Percentiles rank a stretch among this genome's conserved stretches.
These are phyloP conservation scores for Rhinolophus ferrumequinum DNA, from an alignment of 2,113 vertebrate genomes.

Conservation along the genomic window DNA sequence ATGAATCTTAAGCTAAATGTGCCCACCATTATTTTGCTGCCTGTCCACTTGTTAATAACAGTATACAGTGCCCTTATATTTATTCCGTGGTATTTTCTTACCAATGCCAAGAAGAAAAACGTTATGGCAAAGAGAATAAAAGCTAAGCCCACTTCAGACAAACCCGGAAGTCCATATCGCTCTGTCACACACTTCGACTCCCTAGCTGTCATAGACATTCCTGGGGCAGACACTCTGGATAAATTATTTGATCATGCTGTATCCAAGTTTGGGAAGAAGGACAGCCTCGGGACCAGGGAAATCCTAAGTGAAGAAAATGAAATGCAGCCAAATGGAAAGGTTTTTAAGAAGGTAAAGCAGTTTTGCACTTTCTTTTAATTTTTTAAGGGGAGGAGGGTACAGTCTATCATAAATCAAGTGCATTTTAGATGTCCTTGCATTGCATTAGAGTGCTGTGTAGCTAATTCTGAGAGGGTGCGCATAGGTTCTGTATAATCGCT, in stretches of 20 bases:
- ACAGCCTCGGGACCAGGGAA: conserved; percentile 94
- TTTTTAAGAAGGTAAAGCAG: conserved; percentile 96
- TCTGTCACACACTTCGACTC: conserved; percentile 91
- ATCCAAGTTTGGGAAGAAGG: conserved; percentile 88
- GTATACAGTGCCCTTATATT: conserved; percentile 95
- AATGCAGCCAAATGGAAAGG: conserved; percentile 94
- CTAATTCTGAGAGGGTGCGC: conserved; percentile 5
- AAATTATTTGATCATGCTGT: conserved; percentile 94
- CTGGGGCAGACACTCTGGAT: conserved; percentile 94
- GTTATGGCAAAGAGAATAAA: conserved; percentile 92
- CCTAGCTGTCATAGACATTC: conserved; percentile 92
- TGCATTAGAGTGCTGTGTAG: background rate
- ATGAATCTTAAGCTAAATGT: conserved; percentile 92
- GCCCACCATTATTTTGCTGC: conserved; percentile 90
- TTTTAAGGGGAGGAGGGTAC: background rate
- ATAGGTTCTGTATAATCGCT: background rate
- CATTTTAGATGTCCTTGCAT: conserved; percentile 37
- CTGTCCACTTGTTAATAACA: conserved; percentile 94
- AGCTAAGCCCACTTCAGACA: conserved; percentile 90
- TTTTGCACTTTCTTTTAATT: background rate
- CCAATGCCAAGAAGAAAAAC: conserved; percentile 91
- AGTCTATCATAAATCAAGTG: background rate
- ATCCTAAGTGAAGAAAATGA: conserved; percentile 95
- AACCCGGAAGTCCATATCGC: conserved; percentile 94
- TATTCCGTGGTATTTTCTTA: conserved; percentile 98